Base-by-base conservation (phyloP, 2,888 invertebrate genomes). In the Drosophila tripunctata region DNA sequence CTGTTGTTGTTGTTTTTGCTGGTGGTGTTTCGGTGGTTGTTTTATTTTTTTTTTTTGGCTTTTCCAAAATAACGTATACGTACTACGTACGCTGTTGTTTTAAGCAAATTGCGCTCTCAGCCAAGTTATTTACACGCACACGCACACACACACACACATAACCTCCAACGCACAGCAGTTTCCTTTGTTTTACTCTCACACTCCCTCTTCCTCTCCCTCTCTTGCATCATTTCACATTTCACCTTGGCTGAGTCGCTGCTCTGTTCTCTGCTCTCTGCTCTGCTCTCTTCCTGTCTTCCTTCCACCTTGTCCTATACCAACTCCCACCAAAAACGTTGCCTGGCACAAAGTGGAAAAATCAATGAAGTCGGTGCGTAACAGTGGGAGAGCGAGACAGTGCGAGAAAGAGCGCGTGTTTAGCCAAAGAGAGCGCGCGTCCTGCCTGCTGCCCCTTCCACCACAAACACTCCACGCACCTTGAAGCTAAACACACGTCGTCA, bases 321-420 rank as follows among this genome's bases (percentile, higher is more conserved):
- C 48, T 41, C 24, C 15, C 6, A 14, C 30, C 15, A 7, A 8
- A 22, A 6, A 14, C 33, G 30, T 19, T 51, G 4, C 35, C 30
- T 38, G 17, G n/a, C 10, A 56, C 75, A 72, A 80, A 75, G 70
- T 83, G 87, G 86, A 88, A 88, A 88, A 88, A 88, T 88, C 88
- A 88, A 88, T 89, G 88, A 88, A 89, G 75, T 67, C 73, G 71
- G 77, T 27, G 72, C 52, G 62, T 65, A 64, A 75, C 58, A 70
- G 72, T 52, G 65, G 10, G 10, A 27, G 27, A 27, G 10, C 38
- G 43, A 41, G 52, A 72, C 50, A 60, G 62, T 48, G 63, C 21
- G 38, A n/a, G 43, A 45, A 40, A 50, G 61, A 43, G 60, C 43
- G 44, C 43, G 15, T 38, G n/a, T n/a, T n/a, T n/a, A n/a, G 50